Evolutionary conservation across 2,797 vertebrate species (phyloP).

Genomic region (Sphenopsis melanotis): DNA sequence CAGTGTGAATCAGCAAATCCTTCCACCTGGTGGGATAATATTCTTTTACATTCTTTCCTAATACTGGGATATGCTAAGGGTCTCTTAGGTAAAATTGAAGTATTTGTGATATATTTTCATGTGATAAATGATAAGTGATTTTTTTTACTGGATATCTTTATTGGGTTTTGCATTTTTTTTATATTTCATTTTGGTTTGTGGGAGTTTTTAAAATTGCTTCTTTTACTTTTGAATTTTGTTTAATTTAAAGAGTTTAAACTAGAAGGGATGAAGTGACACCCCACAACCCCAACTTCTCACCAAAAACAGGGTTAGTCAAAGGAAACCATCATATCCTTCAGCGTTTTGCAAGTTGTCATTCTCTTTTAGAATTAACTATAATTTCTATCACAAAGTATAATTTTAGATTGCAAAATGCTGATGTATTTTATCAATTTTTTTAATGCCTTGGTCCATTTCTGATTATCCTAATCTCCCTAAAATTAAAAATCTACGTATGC

Average conservation of each 20-base stretch:
- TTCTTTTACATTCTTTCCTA: too few relatives aligned
- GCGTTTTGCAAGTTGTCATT: background rate
- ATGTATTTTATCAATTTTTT: background rate
- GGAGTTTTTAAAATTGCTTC: background rate
- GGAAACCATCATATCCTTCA: background rate
- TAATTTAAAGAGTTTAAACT: background rate
- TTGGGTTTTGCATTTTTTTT: fast-evolving
- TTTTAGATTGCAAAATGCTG: background rate
- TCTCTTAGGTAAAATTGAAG: background rate
- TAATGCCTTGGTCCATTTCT: background rate
- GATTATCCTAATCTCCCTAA: background rate
- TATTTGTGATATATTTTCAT: background rate
- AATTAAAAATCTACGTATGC: background rate
- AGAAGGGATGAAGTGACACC: background rate
- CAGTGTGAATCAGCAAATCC: background rate
- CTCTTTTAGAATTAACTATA: background rate
- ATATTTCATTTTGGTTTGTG: background rate
- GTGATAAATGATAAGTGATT: background rate
- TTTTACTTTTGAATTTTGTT: background rate
- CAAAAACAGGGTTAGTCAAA: background rate
- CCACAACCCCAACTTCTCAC: fast-evolving
- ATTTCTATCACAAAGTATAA: background rate
- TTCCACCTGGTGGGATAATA: background rate
- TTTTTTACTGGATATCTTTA: background rate
- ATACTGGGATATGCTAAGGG: background rate